phyloP scores from a whole-genome alignment of 1,140 invertebrate genomes.

The Diabrotica undecimpunctata region DNA sequence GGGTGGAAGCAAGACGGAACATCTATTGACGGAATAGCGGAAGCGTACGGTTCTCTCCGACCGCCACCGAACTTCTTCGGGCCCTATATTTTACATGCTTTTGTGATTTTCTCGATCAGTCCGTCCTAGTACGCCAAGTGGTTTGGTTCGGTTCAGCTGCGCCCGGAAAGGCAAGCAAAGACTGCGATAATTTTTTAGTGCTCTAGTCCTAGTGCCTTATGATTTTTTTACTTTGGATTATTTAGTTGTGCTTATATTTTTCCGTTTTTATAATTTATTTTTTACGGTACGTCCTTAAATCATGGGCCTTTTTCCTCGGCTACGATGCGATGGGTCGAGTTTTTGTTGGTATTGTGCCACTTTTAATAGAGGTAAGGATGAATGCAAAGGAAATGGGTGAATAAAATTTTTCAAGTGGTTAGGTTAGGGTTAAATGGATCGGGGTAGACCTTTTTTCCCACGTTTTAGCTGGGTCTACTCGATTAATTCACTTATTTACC shows the following conservation, averaged over 20 bases:
- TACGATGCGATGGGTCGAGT: neutral
- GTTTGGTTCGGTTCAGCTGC: neutral
- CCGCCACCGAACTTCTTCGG: constrained; percentile 1
- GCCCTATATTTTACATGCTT: constrained; percentile 21
- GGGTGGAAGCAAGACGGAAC: constrained; percentile 18
- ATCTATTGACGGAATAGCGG: constrained; percentile 21
- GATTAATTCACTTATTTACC: no score
- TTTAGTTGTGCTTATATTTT: neutral
- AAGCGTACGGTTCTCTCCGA: constrained; percentile 8
- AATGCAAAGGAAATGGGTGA: constrained; percentile 2
- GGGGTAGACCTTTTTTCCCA: neutral
- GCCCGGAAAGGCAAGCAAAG: neutral
- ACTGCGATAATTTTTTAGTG: neutral
- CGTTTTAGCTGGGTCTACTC: neutral
- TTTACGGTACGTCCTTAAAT: neutral
- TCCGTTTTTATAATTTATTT: neutral
- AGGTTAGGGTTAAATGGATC: neutral
- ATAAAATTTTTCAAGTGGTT: neutral
- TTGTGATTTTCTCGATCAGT: constrained; percentile 13
- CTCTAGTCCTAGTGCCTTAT: neutral
- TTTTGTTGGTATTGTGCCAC: neutral
- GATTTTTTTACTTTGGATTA: neutral
- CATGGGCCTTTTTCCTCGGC: neutral
- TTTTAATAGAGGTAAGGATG: neutral
- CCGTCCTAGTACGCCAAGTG: neutral